Evolutionary conservation across 2,113 vertebrate species (phyloP), one percentile per base, ranked within the genome.

Genomic region (Pitta sordida): DNA sequence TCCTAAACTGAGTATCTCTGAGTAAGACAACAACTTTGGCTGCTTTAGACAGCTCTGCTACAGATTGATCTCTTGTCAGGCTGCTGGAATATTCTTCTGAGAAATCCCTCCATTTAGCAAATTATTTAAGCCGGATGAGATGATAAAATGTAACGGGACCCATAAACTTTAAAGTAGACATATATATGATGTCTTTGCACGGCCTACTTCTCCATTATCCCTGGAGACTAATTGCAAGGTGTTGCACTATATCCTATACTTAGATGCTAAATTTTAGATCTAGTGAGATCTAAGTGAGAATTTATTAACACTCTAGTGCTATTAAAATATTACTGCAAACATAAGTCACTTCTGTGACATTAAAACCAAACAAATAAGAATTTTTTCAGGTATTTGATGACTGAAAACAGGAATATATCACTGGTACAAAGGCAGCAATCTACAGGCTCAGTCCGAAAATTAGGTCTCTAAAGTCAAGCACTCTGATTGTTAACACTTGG

Each of bases 111-210:
- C 7, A 30, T 69, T 81, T 89, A 11, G 24, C 22, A 84, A 55
- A 44, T 53, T 62, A 34, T 60, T 60, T 60, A 64, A 56, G 11
- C 30, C 23, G 41, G 14, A 60, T 43, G 14, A 73, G 11, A 36
- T 1, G 2, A 15, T 12, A 32, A 67, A 52, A 52, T 27, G 30
- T 0, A 1, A 18, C 17, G 22, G 7, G 29, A 68, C 3, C 18
- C 22, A 11, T 24, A 53, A 3, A n/a, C 8, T 75, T 65, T 21
- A 55, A 56, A 6, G 44, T 24, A 58, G 26, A 48, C 21, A 34
- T 62, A 18, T 55, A 59, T 59, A 32, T 76, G 8, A 46, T 29
- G 10, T n/a, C n/a, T 78, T 51, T 89, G 36, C 44, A 56, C 15
- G 64, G 29, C 34, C 62, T 82, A 49, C 24, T n/a, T 60, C 10